Evolutionary conservation across 2,113 vertebrate species (phyloP), one percentile per base, ranked within the genome.

Genomic region (Deroptyus accipitrinus): DNA sequence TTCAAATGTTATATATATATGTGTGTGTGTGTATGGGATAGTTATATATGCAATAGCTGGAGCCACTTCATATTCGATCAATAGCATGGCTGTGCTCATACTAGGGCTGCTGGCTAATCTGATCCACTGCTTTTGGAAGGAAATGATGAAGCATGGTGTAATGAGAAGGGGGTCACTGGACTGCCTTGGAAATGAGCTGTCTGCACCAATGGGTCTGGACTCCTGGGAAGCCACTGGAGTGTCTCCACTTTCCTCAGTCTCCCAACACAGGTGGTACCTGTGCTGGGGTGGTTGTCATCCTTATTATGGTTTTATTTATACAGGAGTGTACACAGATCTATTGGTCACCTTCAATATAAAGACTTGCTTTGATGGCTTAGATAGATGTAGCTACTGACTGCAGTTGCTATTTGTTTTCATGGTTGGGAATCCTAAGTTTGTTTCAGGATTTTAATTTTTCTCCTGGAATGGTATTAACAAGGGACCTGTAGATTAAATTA

Each of bases 301-400:
- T 84, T 61, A 23, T 61, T 33, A 37, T 55, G 44, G 11, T 42
- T 73, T 81, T 79, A 23, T 75, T 73, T 76, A 6, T 62, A 23
- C 9, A 28, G 22, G 17, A 84, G 27, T 23, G 37, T 0, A 0
- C 24, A 13, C n/a, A n/a, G 17, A 19, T 23, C 31, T 42, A 18
- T 1, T 68, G 52, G n/a, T 64, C 16, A 17, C 73, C 31, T 92
- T 41, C 10, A 2, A 20, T 25, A 39, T 7, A 41, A 46, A 64
- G 46, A 33, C 28, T 74, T 55, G 9, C 33, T 87, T 70, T 70
- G 30, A 12, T 63, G 30, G 17, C 12, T 69, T 46, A 35, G 15
- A 10, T 11, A 66, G 33, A 23, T 73, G 31, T 35, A 78, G 46
- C 31, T 72, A 11, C n/a, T 49, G n/a, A 54, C 46, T 49, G 7